These are phyloP conservation scores for Huso huso DNA, from an alignment of 2,797 vertebrate genomes.

Conservation along the genomic window DNA sequence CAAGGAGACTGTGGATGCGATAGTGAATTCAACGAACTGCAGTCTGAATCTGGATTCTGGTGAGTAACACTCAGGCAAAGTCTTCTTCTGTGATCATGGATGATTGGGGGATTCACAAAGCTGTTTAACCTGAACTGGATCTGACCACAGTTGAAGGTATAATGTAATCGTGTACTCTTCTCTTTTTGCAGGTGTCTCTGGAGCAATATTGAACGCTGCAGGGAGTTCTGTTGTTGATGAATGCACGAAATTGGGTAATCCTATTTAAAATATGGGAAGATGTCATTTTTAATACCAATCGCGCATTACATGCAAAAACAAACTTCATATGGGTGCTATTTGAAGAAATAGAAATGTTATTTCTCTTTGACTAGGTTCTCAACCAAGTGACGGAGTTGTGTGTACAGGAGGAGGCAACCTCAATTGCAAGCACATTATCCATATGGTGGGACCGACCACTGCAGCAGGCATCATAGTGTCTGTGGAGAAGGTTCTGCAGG, in stretches of 20 bases:
- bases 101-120: background rate
- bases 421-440: conserved; percentile 38
- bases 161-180: background rate
- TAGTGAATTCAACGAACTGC: conserved; percentile 41
- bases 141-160: background rate
- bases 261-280: background rate
- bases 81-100: background rate
- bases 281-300: too few relatives aligned
- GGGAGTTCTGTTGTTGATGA: conserved; percentile 36
- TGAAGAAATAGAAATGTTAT: too few relatives aligned
- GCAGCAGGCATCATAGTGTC: conserved; percentile 25
- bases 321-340: too few relatives aligned
- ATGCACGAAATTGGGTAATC: conserved; percentile 36
- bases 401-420: conserved; percentile 36
- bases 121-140: background rate
- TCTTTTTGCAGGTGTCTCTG: conserved; percentile 37
- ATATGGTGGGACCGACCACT: conserved; percentile 31
- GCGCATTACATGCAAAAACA: too few relatives aligned
- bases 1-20: conserved; percentile 38
- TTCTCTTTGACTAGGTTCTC: conserved; percentile 25
- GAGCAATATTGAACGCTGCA: conserved; percentile 39
- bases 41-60: conserved; percentile 35
- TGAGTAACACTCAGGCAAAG: conserved; percentile 12
- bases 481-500: conserved; percentile 28
- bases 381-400: conserved; percentile 30